Evolutionary conservation across 2,797 vertebrate species (phyloP), one percentile per base, ranked within the genome.

Genomic region (Monodelphis domestica): DNA sequence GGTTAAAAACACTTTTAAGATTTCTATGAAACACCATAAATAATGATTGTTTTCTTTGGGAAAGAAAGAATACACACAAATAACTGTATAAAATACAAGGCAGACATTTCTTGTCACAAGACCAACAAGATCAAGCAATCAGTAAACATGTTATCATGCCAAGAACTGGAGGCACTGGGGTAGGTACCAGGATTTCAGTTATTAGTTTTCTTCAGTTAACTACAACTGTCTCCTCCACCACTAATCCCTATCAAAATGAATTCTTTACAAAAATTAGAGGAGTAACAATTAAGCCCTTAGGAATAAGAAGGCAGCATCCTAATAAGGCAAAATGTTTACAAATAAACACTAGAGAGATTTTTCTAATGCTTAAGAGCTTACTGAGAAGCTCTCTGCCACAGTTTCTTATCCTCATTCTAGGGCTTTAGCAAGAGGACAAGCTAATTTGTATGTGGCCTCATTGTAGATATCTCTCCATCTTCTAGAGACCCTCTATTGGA

Each of bases 1-100:
- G 50, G 88, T 91, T 4, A 57, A 30, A 28, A 30, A 89, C 89
- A 91, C 89, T 89, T 93, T 59, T 92, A 50, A 93, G 54, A 94
- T 91, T 93, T 24, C 29, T 59, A 59, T 24, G n/a, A 84, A 90
- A 2, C 0, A 26, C 7, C 51, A 53, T 54, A 93, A 90, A 91
- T 90, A 59, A 90, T 51, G 0, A 0, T 87, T 38, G 53, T 63
- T 54, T 89, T 78, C n/a, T 45, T 92, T 70, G 38, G 52, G 87
- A 92, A 70, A 38, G n/a, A 70, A 70, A 1, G 5, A 33, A 70
- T 6, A 70, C 12, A 38, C n/a, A 70, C 14, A 38, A 70, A 70
- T n/a, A 38, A 38, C 59, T 70, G 38, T 24, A 45, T 78, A 78
- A 45, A 38, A 78, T 21, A 21, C n/a, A 45, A 63, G 33, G 33